Evolutionary conservation across 2,888 invertebrate species (phyloP).

Genomic region (Sacculina carcini): DNA sequence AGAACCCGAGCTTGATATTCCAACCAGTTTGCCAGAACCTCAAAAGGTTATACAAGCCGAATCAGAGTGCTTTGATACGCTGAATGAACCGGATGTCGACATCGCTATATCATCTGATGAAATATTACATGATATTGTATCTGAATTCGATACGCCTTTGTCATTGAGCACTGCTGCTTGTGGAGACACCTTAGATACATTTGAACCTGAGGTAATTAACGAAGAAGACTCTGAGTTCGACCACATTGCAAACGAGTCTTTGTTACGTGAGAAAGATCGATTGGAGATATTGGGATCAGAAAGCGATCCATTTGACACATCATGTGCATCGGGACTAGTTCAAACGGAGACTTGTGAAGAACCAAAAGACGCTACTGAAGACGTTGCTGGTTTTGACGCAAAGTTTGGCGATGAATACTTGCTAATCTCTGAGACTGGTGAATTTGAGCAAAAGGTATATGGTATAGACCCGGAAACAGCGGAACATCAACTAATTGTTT

Average conservation of each 20-base stretch:
- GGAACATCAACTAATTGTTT: neutral
- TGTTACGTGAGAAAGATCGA: neutral
- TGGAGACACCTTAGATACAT: conserved; percentile 18
- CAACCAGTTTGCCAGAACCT: conserved; percentile 4
- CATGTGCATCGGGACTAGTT: too few relatives aligned
- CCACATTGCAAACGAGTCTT: conserved; percentile 8
- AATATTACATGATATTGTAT: conserved; percentile 13
- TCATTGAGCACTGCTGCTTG: neutral
- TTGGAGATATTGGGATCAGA: conserved; percentile 1
- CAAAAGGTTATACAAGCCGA: neutral
- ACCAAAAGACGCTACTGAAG: conserved; percentile 1
- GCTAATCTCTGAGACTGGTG: too few relatives aligned
- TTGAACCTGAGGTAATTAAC: conserved; percentile 19
- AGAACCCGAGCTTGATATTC: conserved; percentile 7
- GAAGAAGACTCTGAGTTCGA: conserved; percentile 21
- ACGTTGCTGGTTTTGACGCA: conserved; percentile 4
- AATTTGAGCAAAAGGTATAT: too few relatives aligned
- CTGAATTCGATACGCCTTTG: conserved; percentile 15
- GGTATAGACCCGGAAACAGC: conserved; percentile 1
- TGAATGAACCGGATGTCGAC: too few relatives aligned
- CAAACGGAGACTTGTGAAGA: too few relatives aligned
- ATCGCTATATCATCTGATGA: too few relatives aligned
- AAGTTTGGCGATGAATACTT: conserved; percentile 14
- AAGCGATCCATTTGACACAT: conserved; percentile 24
- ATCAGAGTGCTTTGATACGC: neutral